These are phyloP conservation scores for Chymomyza costata DNA, from an alignment of 1,140 invertebrate species.

Conservation along the genomic window DNA sequence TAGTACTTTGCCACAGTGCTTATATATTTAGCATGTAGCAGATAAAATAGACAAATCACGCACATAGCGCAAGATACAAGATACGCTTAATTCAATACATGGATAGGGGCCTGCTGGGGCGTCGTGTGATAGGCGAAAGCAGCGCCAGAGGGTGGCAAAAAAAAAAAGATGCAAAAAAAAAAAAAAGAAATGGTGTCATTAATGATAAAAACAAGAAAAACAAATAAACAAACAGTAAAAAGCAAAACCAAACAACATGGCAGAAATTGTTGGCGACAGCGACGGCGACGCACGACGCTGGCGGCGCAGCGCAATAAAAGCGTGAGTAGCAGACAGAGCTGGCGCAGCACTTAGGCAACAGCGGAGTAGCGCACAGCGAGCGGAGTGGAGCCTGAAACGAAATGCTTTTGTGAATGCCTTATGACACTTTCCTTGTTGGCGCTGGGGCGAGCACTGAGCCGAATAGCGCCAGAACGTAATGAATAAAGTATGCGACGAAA, in stretches of 20 bases:
- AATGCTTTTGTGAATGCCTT: conserved; percentile 55
- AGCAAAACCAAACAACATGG: conserved; percentile 28
- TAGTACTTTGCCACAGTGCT: no score
- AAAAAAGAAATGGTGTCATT: conserved; percentile 35
- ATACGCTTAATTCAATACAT: no score
- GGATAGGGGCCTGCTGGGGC: no score
- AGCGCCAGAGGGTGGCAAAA: no score
- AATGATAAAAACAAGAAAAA: conserved; percentile 29
- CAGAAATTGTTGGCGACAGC: conserved; percentile 25
- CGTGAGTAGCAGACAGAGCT: no score
- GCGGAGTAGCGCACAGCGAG: neutral
- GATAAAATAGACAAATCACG: no score
- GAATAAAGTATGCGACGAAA: conserved; percentile 66
- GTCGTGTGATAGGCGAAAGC: no score
- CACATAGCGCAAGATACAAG: no score
- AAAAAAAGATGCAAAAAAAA: conserved; percentile 5
- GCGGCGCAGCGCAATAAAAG: no score
- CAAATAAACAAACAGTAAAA: conserved; percentile 18
- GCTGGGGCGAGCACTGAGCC: conserved; percentile 13
- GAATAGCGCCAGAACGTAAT: conserved; percentile 61
- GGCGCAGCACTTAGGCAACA: no score
- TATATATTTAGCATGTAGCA: no score
- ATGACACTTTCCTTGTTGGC: conserved; percentile 50
- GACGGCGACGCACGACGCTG: neutral
- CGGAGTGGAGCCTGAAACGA: neutral